Conservation (phyloP, 1,140 invertebrate species). For the Anastrepha ludens region DNA sequence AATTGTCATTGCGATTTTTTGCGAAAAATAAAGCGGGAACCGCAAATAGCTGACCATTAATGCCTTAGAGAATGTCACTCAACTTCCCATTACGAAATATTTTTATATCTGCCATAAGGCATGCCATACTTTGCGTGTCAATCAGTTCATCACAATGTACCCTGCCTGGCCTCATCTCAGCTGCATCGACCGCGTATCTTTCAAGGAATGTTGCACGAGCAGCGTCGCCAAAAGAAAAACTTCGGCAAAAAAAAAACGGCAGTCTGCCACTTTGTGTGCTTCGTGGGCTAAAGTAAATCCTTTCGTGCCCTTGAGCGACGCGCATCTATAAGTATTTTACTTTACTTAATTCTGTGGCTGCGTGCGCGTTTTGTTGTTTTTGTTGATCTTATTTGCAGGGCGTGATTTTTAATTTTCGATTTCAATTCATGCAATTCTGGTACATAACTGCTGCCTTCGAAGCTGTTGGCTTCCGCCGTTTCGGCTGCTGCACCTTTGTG, state of each 20-base stretch:
- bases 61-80: neutral
- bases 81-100: neutral
- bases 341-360: neutral
- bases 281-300: neutral
- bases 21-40: neutral
- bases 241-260: neutral
- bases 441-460: neutral
- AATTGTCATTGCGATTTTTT: too few species aligned
- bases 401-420: conserved; percentile 53
- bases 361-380: conserved; percentile 25
- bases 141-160: neutral
- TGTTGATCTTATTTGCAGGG: conserved; percentile 11
- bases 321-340: neutral
- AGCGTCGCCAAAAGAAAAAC: neutral
- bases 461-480: conserved; percentile 13
- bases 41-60: neutral
- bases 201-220: neutral
- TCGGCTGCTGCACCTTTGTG: conserved; percentile 30
- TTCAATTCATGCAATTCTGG: conserved; percentile 32
- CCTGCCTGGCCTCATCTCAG: neutral
- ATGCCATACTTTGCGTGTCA: neutral
- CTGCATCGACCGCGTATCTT: neutral
- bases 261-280: neutral
- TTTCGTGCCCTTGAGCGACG: neutral
- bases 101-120: neutral